Evolutionary conservation across 1,140 invertebrate genomes (phyloP).

Genomic region (Caenorhabditis inopinata): DNA sequence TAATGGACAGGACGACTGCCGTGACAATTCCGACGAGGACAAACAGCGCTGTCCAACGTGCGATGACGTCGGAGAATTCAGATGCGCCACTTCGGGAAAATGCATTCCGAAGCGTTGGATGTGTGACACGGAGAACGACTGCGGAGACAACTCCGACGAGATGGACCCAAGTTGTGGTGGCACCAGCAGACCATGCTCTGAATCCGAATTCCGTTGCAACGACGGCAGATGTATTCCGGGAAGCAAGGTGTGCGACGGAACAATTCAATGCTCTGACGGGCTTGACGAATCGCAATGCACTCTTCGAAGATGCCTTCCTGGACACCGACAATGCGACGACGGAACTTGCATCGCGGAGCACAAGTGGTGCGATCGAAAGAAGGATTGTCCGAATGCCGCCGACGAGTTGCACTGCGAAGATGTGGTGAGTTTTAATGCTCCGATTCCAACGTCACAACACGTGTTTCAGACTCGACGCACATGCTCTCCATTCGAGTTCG

Average conservation of each 20-base stretch:
- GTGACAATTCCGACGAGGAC: slow-evolving; percentile 61
- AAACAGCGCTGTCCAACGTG: slow-evolving; percentile 53
- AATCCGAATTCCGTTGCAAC: slow-evolving; percentile 86
- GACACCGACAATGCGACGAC: slow-evolving; percentile 60
- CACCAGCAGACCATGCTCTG: slow-evolving; percentile 63
- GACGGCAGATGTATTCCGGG: slow-evolving; percentile 87
- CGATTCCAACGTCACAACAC: not conserved
- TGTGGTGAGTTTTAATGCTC: not conserved
- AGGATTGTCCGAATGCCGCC: slow-evolving; percentile 60
- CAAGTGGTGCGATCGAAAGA: slow-evolving; percentile 52
- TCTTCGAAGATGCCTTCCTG: slow-evolving; percentile 55
- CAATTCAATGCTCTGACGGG: slow-evolving; percentile 53
- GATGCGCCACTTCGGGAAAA: slow-evolving; percentile 73
- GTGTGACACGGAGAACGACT: slow-evolving; percentile 73
- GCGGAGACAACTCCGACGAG: slow-evolving; percentile 64
- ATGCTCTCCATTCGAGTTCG: slow-evolving; percentile 61
- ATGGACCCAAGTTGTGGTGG: slow-evolving; percentile 58
- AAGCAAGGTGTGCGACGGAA: slow-evolving; percentile 68
- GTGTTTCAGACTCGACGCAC: slow-evolving; percentile 47
- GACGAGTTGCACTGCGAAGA: slow-evolving; percentile 62
- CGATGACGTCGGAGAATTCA: slow-evolving; percentile 64
- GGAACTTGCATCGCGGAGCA: slow-evolving; percentile 60
- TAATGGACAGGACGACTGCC: slow-evolving; percentile 65
- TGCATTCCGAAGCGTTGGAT: slow-evolving; percentile 93
- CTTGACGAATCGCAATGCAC: slow-evolving; percentile 62